These are phyloP conservation scores for Diadophis punctatus DNA, from an alignment of 2,113 vertebrate genomes.

Conservation along the genomic window DNA sequence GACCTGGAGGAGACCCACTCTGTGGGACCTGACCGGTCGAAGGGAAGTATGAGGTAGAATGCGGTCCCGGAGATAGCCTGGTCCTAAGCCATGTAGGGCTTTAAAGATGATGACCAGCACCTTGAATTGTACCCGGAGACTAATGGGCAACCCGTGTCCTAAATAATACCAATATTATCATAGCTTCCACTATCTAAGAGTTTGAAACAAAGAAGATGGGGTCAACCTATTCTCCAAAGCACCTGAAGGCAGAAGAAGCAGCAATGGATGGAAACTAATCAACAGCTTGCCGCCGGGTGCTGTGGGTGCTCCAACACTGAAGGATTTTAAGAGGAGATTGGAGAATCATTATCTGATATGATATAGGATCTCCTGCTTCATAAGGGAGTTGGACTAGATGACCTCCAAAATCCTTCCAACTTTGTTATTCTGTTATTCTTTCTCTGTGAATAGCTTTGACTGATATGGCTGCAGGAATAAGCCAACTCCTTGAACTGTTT, in stretches of 20 bases:
- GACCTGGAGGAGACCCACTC: too few relatives aligned
- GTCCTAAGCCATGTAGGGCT: too few relatives aligned
- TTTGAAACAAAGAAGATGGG: neutral
- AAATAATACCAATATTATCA: neutral
- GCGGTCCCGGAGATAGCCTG: too few relatives aligned
- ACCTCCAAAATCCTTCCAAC: neutral
- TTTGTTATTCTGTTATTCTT: neutral
- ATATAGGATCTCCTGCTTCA: neutral
- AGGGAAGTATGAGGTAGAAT: too few relatives aligned
- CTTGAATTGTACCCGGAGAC: too few relatives aligned
- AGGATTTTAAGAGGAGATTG: neutral
- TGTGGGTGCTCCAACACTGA: too few relatives aligned
- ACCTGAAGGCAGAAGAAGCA: too few relatives aligned
- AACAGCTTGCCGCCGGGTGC: neutral
- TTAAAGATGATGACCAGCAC: too few relatives aligned
- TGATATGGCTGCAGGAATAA: neutral
- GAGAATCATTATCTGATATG: neutral
- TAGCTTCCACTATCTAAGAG: neutral
- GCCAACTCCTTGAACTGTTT: neutral
- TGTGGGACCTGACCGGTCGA: too few relatives aligned
- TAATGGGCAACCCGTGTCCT: too few relatives aligned
- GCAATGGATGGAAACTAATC: too few relatives aligned
- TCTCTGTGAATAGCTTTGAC: neutral
- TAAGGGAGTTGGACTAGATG: neutral
- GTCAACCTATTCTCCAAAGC: neutral